Conservation (phyloP, 2,888 invertebrate species). For the Athalia rosae region DNA sequence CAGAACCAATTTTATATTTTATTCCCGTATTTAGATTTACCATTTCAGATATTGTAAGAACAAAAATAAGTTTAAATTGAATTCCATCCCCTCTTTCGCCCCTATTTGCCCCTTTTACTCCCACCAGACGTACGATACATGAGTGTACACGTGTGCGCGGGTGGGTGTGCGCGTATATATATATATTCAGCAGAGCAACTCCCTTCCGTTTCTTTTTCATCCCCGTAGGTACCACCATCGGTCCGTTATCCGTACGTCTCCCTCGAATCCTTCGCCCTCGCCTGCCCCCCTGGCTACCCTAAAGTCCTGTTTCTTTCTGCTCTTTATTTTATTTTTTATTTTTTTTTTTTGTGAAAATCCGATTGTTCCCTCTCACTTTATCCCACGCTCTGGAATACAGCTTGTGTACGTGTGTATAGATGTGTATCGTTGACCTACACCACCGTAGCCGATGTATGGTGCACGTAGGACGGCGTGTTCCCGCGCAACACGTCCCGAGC, state of each 20-base stretch:
- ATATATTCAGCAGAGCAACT: not conserved
- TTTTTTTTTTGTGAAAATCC: not conserved
- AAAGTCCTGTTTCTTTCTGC: not conserved
- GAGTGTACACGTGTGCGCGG: not conserved
- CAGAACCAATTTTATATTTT: constrained; percentile 69
- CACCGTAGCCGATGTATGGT: not conserved
- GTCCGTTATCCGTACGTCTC: constrained; percentile 32
- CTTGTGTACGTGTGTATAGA: too few relatives aligned
- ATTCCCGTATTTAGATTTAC: constrained; percentile 69
- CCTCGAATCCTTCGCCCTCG: constrained; percentile 40
- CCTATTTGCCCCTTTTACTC: constrained; percentile 23
- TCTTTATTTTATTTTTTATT: not conserved
- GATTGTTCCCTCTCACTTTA: constrained; percentile 21
- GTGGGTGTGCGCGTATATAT: not conserved
- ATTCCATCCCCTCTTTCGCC: constrained; percentile 59
- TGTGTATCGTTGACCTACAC: not conserved
- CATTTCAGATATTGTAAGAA: constrained; percentile 69
- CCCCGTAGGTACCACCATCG: constrained; percentile 24
- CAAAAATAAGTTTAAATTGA: constrained; percentile 72
- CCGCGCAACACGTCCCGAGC: constrained; percentile 54
- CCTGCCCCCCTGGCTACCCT: constrained; percentile 5
- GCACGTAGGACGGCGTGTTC: constrained; percentile 36
- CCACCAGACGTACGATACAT: not conserved
- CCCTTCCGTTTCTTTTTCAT: constrained; percentile 40
- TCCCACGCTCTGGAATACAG: too few relatives aligned